A percentile compares a stretch with the other conserved stretches of the same genome.
Conservation (phyloP, 2,113 vertebrate genomes). For the Alectura lathami region DNA sequence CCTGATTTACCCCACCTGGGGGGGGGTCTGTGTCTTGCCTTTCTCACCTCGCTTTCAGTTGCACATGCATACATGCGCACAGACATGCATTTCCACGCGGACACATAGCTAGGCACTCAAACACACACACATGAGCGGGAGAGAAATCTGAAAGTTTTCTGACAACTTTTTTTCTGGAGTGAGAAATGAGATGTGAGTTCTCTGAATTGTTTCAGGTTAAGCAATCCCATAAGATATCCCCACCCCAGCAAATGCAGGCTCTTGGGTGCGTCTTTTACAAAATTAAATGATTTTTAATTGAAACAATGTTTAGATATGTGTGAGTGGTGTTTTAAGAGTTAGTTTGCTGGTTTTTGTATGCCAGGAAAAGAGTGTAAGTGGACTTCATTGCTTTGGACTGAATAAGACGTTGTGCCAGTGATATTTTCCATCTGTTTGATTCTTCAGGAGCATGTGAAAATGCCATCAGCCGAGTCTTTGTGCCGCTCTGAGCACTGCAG, state of each 20-base stretch:
- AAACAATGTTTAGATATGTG: background rate
- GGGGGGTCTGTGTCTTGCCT: background rate
- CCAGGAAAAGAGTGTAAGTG: background rate
- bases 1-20: background rate
- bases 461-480: fast-evolving
- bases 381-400: background rate
- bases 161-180: background rate
- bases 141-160: background rate
- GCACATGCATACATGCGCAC: background rate
- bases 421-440: background rate
- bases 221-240: background rate
- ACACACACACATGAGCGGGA: background rate
- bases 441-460: background rate
- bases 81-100: background rate
- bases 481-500: background rate
- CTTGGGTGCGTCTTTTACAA: background rate
- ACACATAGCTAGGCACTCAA: background rate
- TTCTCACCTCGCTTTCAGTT: background rate
- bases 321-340: background rate
- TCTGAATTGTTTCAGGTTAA: background rate
- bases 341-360: background rate
- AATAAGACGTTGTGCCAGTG: background rate
- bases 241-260: background rate
- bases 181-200: background rate
- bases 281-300: background rate